These are phyloP conservation scores for Leucopternis melanops DNA, from an alignment of 2,113 vertebrate species.

Conservation along the genomic window DNA sequence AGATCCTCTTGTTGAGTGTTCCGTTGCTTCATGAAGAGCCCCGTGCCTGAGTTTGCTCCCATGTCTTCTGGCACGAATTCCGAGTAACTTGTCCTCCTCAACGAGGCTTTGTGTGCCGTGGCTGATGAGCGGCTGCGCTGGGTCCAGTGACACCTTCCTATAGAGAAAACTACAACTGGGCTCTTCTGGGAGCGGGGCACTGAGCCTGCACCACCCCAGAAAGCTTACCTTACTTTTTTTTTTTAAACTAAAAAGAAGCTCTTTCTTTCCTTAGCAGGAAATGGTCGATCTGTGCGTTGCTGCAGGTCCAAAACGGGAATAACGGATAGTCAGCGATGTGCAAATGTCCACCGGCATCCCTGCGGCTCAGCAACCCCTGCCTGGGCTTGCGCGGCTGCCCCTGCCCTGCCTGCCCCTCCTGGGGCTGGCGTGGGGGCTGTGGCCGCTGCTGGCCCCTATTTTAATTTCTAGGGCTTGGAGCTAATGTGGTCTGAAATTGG, in stretches of 20 bases:
- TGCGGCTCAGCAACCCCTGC: neutral
- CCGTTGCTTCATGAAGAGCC: neutral
- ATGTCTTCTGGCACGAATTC: neutral
- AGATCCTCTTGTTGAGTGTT: neutral
- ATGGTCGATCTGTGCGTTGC: neutral
- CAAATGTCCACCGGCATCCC: neutral
- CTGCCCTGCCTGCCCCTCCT: neutral
- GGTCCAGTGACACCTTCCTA: neutral
- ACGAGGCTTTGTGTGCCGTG: neutral
- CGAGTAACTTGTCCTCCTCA: neutral
- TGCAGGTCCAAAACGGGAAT: neutral
- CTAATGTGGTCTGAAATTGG: neutral
- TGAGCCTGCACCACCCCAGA: neutral
- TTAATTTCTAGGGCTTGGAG: neutral
- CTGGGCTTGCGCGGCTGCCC: neutral
- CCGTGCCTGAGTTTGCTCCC: neutral
- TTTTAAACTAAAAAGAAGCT: neutral
- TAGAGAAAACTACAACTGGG: neutral
- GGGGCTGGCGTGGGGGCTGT: neutral
- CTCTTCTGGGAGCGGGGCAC: neutral
- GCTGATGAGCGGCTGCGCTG: rapidly evolving
- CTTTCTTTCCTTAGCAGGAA: neutral
- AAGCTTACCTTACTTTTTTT: neutral
- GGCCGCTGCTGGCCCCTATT: neutral
- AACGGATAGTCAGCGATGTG: neutral